Evolutionary conservation across 2,888 invertebrate species (phyloP).

Genomic region (Acronicta psi): DNA sequence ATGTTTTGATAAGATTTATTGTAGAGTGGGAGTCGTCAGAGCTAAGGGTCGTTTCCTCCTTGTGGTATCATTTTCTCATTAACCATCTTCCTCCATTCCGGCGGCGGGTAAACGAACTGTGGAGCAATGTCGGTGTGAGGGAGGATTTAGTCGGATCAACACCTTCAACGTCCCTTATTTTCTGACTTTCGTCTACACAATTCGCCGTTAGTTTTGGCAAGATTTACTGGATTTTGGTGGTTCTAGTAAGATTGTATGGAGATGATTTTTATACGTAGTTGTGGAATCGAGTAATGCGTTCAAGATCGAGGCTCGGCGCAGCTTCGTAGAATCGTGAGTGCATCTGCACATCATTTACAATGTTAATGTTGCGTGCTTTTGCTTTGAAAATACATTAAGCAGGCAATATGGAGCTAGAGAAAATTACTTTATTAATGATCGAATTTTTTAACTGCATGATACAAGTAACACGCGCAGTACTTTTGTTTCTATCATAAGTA

Average conservation of each 20-base stretch:
- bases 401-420: slow-evolving; percentile 61
- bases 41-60: slow-evolving; percentile 59
- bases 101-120: slow-evolving; percentile 56
- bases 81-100: slow-evolving; percentile 53
- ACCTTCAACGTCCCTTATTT: slow-evolving; percentile 53
- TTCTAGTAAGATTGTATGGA: slow-evolving; percentile 51
- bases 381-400: slow-evolving; percentile 66
- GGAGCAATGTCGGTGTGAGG: slow-evolving; percentile 40
- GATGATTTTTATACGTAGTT: slow-evolving; percentile 46
- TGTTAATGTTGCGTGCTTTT: slow-evolving; percentile 71
- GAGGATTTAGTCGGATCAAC: slow-evolving; percentile 60
- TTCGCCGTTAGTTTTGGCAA: slow-evolving; percentile 43
- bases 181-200: slow-evolving; percentile 51
- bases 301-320: slow-evolving; percentile 52
- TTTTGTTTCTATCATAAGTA: slow-evolving; percentile 26
- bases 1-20: slow-evolving; percentile 60
- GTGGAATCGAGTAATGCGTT: slow-evolving; percentile 54
- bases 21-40: slow-evolving; percentile 45
- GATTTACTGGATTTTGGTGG: slow-evolving; percentile 48
- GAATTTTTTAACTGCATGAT: slow-evolving; percentile 52
- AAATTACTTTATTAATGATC: slow-evolving; percentile 68
- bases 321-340: slow-evolving; percentile 65
- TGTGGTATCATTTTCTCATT: slow-evolving; percentile 61
- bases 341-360: slow-evolving; percentile 70
- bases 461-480: slow-evolving; percentile 32